Percentiles rank a stretch among this genome's conserved stretches.
Evolutionary conservation across 2,113 vertebrate species (phyloP).

Genomic region (Eulacestoma nigropectus): DNA sequence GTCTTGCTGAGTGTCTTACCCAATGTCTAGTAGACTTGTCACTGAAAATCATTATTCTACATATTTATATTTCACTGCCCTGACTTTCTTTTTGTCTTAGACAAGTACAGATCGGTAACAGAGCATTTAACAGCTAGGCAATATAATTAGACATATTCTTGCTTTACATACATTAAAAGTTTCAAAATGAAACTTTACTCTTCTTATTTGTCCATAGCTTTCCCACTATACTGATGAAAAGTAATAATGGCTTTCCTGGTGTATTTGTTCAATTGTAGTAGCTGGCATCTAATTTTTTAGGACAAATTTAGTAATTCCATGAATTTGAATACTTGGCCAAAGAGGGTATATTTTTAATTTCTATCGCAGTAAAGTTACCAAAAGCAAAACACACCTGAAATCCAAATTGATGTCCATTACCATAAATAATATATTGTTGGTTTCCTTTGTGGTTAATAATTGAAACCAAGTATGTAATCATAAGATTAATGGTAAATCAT

Average conservation of each 20-base stretch:
- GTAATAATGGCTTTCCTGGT: not conserved
- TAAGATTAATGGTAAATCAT: conserved; percentile 4
- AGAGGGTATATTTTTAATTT: not conserved
- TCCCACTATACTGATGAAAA: not conserved
- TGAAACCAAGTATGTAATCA: not conserved
- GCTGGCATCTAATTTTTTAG: not conserved
- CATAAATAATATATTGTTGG: conserved; percentile 20
- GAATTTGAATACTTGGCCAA: not conserved
- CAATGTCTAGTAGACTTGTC: not conserved
- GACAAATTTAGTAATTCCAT: not conserved
- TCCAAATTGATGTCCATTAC: conserved; percentile 13
- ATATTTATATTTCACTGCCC: not conserved
- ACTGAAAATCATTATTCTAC: not conserved
- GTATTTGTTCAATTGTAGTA: not conserved
- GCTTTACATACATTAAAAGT: not conserved
- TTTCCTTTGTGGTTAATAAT: conserved; percentile 40
- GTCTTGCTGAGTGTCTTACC: not conserved
- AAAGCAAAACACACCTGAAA: not conserved
- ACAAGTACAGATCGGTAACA: not conserved
- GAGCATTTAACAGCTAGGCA: not conserved
- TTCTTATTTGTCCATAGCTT: not conserved
- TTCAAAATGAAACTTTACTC: not conserved
- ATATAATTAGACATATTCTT: not conserved
- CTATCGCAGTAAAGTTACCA: not conserved
- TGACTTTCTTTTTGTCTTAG: not conserved